Evolutionary conservation across 2,888 invertebrate genomes (phyloP), one percentile per base, ranked within the genome.

Genomic region (Campoplex nolae): DNA sequence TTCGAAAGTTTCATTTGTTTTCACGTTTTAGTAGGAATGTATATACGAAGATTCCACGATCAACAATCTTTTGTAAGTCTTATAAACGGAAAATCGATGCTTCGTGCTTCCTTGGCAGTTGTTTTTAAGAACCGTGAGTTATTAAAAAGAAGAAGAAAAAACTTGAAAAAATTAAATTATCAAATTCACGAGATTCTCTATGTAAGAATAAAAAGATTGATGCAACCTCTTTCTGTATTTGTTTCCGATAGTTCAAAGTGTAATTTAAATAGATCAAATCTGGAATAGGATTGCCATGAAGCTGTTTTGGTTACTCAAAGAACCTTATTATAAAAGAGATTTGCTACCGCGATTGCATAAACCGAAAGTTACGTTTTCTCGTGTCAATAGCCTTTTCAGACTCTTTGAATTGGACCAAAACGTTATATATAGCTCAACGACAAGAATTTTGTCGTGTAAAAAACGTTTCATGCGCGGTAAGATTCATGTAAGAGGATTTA

Each of bases 401-500:
- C 48, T 67, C 65, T 65, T 2, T 11, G 4, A 48, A 76, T 51
- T 76, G 76, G 48, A n/a, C 9, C 9, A 35, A 32, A 76, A 48
- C 18, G 18, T 65, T 51, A 51, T 65, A 23, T 51, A 51, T 65
- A 23, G 48, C 28, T 9, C 28, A 28, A 76, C 45, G 76, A 76
- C 18, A 51, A 18, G 42, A 16, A 28, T 32, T 48, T 48, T 45
- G 16, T 48, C 18, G 32, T 9, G 3, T 48, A 32, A 42, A 16
- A 76, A 62, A 45, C 42, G 16, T 45, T 45, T 45, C 3, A 18
- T 48, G 16, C 28, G 11, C 48, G 32, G 35, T 65, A 51, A 51
- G 35, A 51, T 23, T 35, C 32, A 51, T 65, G 76, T 48, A 62
- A 65, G 23, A 65, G 48, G 48, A 76, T 51, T 76, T 35, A 8